Percentiles rank a stretch among this genome's conserved stretches.
These are phyloP conservation scores for Scaptomyza reducta DNA, from an alignment of 2,888 invertebrate genomes.

Conservation along the genomic window DNA sequence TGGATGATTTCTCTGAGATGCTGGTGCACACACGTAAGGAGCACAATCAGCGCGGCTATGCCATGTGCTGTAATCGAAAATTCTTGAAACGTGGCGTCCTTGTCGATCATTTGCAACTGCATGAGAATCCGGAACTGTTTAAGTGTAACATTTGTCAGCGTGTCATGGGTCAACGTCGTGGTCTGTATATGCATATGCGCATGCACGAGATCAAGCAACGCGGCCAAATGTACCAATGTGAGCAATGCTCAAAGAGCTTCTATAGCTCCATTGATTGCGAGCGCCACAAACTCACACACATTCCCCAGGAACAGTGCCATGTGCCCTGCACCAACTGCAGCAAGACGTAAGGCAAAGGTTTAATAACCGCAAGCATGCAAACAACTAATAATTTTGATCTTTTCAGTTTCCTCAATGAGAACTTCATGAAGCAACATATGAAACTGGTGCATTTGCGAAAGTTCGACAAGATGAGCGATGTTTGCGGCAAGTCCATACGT, in stretches of 20 bases:
- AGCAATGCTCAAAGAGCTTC: slow-evolving; percentile 80
- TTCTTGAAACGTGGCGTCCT: slow-evolving; percentile 78
- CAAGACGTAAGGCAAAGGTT: slow-evolving; percentile 66
- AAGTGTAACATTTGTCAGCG: slow-evolving; percentile 79
- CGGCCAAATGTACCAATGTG: slow-evolving; percentile 76
- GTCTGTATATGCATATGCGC: slow-evolving; percentile 75
- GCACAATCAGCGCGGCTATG: slow-evolving; percentile 79
- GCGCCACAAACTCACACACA: slow-evolving; percentile 79
- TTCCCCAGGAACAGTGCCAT: slow-evolving; percentile 77
- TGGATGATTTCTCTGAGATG: slow-evolving; percentile 71
- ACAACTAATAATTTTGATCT: too few species aligned
- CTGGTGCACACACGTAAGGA: slow-evolving; percentile 68
- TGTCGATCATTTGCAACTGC: slow-evolving; percentile 81
- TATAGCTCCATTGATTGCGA: slow-evolving; percentile 72
- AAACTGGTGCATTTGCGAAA: slow-evolving; percentile 79
- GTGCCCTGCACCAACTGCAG: slow-evolving; percentile 75
- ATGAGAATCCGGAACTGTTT: slow-evolving; percentile 81
- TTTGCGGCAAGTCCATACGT: slow-evolving; percentile 81
- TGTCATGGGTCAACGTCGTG: slow-evolving; percentile 72
- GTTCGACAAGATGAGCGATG: slow-evolving; percentile 81
- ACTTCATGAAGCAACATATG: slow-evolving; percentile 76
- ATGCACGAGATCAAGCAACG: slow-evolving; percentile 72
- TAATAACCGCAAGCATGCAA: too few species aligned
- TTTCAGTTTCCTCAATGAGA: slow-evolving; percentile 76
- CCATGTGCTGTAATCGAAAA: slow-evolving; percentile 81